Evolutionary conservation across 2,113 vertebrate species (phyloP).

Genomic region (Capreolus pygargus): DNA sequence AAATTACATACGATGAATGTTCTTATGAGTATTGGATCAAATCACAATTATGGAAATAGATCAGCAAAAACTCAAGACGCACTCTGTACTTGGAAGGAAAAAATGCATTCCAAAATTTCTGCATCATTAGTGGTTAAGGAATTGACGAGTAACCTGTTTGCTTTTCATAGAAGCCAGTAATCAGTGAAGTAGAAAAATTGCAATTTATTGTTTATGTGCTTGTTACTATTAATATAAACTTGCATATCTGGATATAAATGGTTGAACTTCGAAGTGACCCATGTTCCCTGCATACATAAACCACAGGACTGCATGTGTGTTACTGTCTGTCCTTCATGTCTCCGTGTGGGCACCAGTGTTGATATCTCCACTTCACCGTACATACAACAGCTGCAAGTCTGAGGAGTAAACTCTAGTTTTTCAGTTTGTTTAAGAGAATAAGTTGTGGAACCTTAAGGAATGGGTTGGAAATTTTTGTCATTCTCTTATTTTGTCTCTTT

Average conservation of each 20-base stretch:
- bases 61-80: neutral
- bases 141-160: neutral
- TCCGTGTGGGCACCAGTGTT: neutral
- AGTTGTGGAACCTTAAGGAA: neutral
- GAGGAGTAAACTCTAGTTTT: neutral
- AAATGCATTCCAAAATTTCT: neutral
- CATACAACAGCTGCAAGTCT: neutral
- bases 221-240: neutral
- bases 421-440: neutral
- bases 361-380: neutral
- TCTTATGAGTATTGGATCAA: neutral
- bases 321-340: neutral
- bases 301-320: too few relatives aligned
- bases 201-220: neutral
- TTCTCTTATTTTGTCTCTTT: neutral
- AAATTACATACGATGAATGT: neutral
- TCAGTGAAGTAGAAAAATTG: neutral
- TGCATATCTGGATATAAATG: neutral
- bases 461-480: neutral
- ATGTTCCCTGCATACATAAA: neutral
- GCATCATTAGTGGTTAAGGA: neutral
- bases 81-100: neutral
- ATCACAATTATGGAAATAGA: neutral
- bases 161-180: neutral
- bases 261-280: neutral